Conservation (phyloP, 2,888 invertebrate genomes). For the Seira sanloemensis region DNA sequence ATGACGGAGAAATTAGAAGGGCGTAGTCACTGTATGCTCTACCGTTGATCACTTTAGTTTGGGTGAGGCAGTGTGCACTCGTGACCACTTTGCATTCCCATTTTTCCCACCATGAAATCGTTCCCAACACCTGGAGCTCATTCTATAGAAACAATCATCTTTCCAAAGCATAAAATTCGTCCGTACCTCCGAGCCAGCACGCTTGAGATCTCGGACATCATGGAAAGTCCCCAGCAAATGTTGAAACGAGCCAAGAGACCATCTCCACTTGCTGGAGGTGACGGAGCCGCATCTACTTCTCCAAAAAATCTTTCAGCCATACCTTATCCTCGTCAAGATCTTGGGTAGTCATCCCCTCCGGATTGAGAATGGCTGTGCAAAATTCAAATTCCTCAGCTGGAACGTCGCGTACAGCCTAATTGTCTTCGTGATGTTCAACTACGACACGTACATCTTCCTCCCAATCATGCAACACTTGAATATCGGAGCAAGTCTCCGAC, state of each 20-base stretch:
- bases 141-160: too few species aligned
- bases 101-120: too few species aligned
- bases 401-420: conserved; percentile 24
- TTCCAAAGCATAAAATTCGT: too few species aligned
- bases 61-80: too few species aligned
- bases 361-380: conserved; percentile 33
- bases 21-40: too few species aligned
- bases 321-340: conserved; percentile 21
- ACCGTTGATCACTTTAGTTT: too few species aligned
- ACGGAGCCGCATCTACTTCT: conserved; percentile 32
- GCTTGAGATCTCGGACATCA: neutral
- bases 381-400: conserved; percentile 34
- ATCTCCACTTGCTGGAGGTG: conserved; percentile 30
- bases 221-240: too few species aligned
- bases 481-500: neutral
- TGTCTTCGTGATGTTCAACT: conserved; percentile 8
- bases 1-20: too few species aligned
- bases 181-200: neutral
- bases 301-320: conserved; percentile 40
- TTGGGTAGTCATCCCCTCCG: conserved; percentile 33
- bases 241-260: too few species aligned
- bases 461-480: conserved; percentile 41
- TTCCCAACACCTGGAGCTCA: too few species aligned
- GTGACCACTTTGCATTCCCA: too few species aligned
- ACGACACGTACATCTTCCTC: conserved; percentile 36